phyloP scores from a whole-genome alignment of 2,888 invertebrate species.

The Rosalia funebris region DNA sequence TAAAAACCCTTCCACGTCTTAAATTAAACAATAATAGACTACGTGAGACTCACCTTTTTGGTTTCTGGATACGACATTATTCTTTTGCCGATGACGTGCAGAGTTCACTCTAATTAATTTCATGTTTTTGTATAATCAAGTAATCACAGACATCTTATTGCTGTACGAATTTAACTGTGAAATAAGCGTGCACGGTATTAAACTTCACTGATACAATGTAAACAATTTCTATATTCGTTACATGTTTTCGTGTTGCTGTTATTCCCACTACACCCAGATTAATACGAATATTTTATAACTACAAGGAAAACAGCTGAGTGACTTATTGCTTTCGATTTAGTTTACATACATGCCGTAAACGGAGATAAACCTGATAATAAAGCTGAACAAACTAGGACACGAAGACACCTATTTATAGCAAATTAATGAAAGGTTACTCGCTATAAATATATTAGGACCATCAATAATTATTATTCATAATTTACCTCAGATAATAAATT shows the following conservation, averaged over 20 bases:
- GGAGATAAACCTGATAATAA: too few species aligned
- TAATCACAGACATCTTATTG: slow-evolving; percentile 22
- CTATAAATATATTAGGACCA: too few species aligned
- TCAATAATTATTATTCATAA: too few species aligned
- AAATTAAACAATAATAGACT: too few species aligned
- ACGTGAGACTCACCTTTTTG: slow-evolving; percentile 35
- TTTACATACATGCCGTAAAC: too few species aligned
- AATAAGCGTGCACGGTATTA: slow-evolving; percentile 14
- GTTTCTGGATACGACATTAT: slow-evolving; percentile 32
- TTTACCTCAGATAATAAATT: too few species aligned
- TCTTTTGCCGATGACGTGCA: slow-evolving; percentile 41
- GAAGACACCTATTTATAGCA: too few species aligned
- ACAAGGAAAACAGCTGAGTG: neutral
- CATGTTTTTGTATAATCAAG: slow-evolving; percentile 38
- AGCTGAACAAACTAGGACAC: too few species aligned
- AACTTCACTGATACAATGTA: slow-evolving; percentile 26
- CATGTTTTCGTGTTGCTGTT: slow-evolving; percentile 27
- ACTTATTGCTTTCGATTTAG: too few species aligned
- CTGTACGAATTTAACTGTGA: slow-evolving; percentile 21
- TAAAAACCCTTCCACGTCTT: too few species aligned
- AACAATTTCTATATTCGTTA: slow-evolving; percentile 38
- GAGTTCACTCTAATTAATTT: slow-evolving; percentile 52
- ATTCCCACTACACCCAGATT: slow-evolving; percentile 12
- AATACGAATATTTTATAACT: neutral
- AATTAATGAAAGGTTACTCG: too few species aligned